Evolutionary conservation across 2,888 invertebrate genomes (phyloP), one percentile per base, ranked within the genome.

Genomic region (Augochlorella aurata): DNA sequence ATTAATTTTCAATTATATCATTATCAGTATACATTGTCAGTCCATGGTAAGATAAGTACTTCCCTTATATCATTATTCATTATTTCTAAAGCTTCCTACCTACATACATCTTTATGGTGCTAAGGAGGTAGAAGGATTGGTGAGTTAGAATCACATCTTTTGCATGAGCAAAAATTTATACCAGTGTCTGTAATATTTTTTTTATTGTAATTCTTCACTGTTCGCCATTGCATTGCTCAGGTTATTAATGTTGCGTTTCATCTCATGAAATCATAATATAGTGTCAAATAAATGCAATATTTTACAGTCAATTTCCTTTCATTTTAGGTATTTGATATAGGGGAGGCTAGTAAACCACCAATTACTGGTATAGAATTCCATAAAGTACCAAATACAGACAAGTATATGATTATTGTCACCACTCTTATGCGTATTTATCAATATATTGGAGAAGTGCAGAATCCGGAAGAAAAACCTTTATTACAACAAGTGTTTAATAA

Each of bases 351-450:
- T 45, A 95, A 96, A 67, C 97, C 96, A 79, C 96, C 97, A 0
- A 97, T 99, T 82, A 98, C 97, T n/a, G 98, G 98, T 0, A 94
- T 99, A 74, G 97, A 98, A 92, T 97, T 97, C 93, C 96, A 97
- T 92, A 95, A 96, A 91, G 94, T 97, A 79, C 95, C 96, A 16
- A 95, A 95, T 71, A 95, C 96, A 0, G 96, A 96, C 83, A 96
- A 96, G 90, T 98, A 97, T 93, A 96, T 97, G 75, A 96, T 99
- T 54, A 95, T 98, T 85, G 97, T 97, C 4, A 97, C 98, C 0
- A 98, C 98, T 7, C 96, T 97, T 1, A 96, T 96, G 69, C 95
- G 97, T 76, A 94, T 99, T 67, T 98, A 98, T 94, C 97, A 98
- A 93, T 99, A 98, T 91, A 95, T 97, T 83, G 98, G 98, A 2